These are phyloP conservation scores for Sarcophaga subvicina DNA, from an alignment of 2,888 invertebrate species.

Conservation along the genomic window DNA sequence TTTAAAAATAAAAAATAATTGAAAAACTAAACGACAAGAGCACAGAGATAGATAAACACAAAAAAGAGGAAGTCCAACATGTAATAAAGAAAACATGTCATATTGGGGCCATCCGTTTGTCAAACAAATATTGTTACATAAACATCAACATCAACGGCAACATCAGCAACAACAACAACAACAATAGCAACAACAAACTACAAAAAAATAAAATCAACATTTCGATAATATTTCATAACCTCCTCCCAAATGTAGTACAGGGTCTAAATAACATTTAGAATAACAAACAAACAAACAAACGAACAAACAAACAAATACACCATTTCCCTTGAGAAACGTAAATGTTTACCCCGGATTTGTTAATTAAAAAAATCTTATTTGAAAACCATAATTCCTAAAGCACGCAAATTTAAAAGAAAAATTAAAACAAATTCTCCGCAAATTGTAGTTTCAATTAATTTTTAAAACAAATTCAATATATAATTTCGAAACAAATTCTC, in stretches of 20 bases:
- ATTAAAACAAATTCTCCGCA: neutral
- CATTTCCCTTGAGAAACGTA: neutral
- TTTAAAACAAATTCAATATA: neutral
- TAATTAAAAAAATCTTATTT: no score
- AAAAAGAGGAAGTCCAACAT: slow-evolving; percentile 37
- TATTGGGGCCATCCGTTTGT: slow-evolving; percentile 62
- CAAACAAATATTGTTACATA: slow-evolving; percentile 33
- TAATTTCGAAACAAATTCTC: neutral
- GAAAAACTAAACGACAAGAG: slow-evolving; percentile 20
- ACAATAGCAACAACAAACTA: no score
- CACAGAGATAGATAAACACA: no score
- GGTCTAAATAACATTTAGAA: neutral
- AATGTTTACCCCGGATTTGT: no score
- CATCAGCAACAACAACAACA: neutral
- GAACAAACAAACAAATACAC: neutral
- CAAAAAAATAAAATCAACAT: neutral
- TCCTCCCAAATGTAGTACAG: neutral
- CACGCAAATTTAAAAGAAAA: no score
- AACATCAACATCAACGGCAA: neutral
- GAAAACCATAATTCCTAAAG: no score
- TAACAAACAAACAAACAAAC: neutral
- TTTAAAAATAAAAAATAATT: slow-evolving; percentile 24
- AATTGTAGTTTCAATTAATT: neutral
- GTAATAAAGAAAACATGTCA: slow-evolving; percentile 43
- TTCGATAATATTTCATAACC: neutral